These are phyloP conservation scores for Furnarius figulus DNA, from an alignment of 2,113 vertebrate species.

Conservation along the genomic window DNA sequence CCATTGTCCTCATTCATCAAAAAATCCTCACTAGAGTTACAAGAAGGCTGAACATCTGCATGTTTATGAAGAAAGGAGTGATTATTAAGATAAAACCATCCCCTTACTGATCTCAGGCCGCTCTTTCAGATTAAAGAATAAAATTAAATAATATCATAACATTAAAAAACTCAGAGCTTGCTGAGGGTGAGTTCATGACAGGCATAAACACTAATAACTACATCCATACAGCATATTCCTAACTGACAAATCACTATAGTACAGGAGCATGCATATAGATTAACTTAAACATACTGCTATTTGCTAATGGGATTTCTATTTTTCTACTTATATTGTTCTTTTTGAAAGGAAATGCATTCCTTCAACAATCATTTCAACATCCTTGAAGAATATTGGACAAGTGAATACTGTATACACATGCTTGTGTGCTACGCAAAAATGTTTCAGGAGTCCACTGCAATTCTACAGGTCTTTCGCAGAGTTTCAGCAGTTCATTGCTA, in stretches of 20 bases:
- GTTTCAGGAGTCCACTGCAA: neutral
- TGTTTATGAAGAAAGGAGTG: conserved; percentile 39
- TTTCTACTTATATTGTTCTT: neutral
- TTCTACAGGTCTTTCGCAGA: neutral
- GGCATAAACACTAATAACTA: neutral
- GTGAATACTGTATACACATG: neutral
- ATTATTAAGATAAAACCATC: conserved; percentile 47
- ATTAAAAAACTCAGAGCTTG: neutral
- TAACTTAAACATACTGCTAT: neutral
- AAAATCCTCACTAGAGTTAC: neutral
- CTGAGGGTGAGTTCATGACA: neutral
- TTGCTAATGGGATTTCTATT: neutral
- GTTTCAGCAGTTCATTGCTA: neutral
- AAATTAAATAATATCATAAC: conserved; percentile 29
- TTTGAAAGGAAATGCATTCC: neutral
- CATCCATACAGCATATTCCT: neutral
- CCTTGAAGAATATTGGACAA: neutral
- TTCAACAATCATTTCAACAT: neutral
- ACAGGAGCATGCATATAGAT: neutral
- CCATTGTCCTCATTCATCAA: conserved; percentile 4
- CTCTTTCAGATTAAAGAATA: conserved; percentile 45
- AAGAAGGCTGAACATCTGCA: conserved; percentile 37
- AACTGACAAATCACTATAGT: neutral
- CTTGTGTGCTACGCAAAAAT: neutral
- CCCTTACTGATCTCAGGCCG: neutral